Conservation (phyloP, 2,113 vertebrate species). For the Eonycteris spelaea region DNA sequence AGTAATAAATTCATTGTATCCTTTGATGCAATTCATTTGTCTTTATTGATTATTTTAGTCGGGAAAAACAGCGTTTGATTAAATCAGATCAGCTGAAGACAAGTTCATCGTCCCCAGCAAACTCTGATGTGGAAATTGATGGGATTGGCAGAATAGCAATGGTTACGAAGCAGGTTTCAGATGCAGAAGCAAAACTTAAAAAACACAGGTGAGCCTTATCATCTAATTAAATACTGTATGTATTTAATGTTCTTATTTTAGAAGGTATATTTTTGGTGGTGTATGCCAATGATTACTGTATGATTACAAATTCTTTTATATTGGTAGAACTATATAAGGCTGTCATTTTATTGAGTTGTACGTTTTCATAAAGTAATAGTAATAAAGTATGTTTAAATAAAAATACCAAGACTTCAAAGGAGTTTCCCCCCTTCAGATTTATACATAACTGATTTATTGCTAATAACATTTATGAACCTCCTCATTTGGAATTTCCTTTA, state of each 20-base stretch:
- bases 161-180: conserved; percentile 85
- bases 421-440: neutral
- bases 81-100: conserved; percentile 82
- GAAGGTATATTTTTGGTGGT: neutral
- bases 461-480: neutral
- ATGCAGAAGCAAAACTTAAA: conserved; percentile 89
- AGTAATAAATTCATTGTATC: conserved; percentile 18
- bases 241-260: neutral
- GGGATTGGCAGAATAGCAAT: conserved; percentile 79
- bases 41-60: conserved; percentile 78
- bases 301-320: neutral
- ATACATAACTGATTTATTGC: neutral
- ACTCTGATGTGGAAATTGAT: conserved; percentile 84
- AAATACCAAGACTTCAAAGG: conserved; percentile 6
- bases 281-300: neutral
- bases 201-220: conserved; percentile 87
- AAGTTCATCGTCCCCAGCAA: conserved; percentile 75
- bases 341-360: neutral
- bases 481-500: conserved; percentile 32
- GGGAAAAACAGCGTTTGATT: conserved; percentile 91
- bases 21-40: neutral
- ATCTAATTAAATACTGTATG: neutral
- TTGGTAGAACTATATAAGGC: neutral
- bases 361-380: neutral
- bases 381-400: conserved; percentile 19